These are phyloP conservation scores for Tetraodon nigroviridis DNA, from an alignment of 2,113 vertebrate genomes.

Conservation along the genomic window DNA sequence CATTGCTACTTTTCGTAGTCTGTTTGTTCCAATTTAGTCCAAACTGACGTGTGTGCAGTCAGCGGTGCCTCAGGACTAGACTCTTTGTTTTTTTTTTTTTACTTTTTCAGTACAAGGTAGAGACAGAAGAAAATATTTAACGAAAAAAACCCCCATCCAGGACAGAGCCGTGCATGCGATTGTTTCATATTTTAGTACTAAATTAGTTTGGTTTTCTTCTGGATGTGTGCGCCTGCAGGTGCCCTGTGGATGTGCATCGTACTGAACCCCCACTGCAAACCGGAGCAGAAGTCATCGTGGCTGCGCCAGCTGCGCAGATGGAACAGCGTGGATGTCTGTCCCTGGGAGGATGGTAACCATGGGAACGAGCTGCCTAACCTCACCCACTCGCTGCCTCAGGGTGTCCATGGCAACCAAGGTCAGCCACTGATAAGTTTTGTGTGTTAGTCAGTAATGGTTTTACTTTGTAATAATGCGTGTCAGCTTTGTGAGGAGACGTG, in stretches of 20 bases:
- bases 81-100: conserved; percentile 57
- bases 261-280: conserved; percentile 98
- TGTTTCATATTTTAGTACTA: neutral
- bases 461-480: conserved; percentile 4
- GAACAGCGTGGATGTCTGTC: conserved; percentile 97
- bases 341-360: conserved; percentile 99
- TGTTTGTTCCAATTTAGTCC: conserved; percentile 71
- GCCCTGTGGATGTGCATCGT: conserved; percentile 99
- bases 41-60: conserved; percentile 64
- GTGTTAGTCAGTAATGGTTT: conserved; percentile 32
- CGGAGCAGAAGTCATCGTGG: conserved; percentile 94
- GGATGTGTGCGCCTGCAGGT: conserved; percentile 72
- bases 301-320: conserved; percentile 96
- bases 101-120: conserved; percentile 51
- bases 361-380: conserved; percentile 95
- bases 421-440: conserved; percentile 50
- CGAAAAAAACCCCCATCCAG: conserved; percentile 27
- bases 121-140: conserved; percentile 25
- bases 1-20: conserved; percentile 66
- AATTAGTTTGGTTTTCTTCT: neutral
- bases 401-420: conserved; percentile 96
- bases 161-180: conserved; percentile 15
- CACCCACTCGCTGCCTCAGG: conserved; percentile 98
- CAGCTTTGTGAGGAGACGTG: conserved; percentile 3
- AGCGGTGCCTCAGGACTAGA: conserved; percentile 55